Evolutionary conservation across 2,113 vertebrate genomes (phyloP).

Genomic region (Vulpes vulpes): DNA sequence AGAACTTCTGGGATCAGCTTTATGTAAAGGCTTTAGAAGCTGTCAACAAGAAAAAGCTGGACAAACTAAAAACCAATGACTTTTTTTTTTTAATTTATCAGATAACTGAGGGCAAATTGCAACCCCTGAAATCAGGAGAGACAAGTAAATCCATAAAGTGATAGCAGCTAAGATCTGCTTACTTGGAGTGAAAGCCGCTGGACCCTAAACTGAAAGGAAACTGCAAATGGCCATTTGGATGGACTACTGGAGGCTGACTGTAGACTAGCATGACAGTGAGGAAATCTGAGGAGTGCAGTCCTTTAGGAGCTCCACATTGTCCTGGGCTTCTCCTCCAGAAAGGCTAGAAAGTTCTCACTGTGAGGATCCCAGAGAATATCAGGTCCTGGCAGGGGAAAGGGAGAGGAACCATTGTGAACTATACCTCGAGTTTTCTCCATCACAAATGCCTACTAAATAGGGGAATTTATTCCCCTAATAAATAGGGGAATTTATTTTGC

Average conservation of each 20-base stretch:
- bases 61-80: background rate
- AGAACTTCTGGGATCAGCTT: background rate
- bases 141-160: background rate
- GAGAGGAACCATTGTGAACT: background rate
- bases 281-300: background rate
- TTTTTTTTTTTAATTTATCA: constrained; percentile 8
- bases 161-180: background rate
- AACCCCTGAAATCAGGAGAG: background rate
- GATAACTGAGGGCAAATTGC: background rate
- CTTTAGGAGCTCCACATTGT: background rate
- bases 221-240: background rate
- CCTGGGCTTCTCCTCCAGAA: background rate
- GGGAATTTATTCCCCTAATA: background rate
- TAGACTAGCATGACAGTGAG: background rate
- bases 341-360: background rate
- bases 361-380: background rate
- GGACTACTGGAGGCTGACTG: background rate
- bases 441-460: background rate
- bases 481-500: background rate
- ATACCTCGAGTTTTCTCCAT: background rate
- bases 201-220: background rate
- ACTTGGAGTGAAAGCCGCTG: background rate
- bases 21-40: background rate
- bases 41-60: background rate
- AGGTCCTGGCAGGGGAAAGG: too few relatives aligned